phyloP scores from a whole-genome alignment of 2,797 vertebrate species.

The Eutrigla gurnardus region DNA sequence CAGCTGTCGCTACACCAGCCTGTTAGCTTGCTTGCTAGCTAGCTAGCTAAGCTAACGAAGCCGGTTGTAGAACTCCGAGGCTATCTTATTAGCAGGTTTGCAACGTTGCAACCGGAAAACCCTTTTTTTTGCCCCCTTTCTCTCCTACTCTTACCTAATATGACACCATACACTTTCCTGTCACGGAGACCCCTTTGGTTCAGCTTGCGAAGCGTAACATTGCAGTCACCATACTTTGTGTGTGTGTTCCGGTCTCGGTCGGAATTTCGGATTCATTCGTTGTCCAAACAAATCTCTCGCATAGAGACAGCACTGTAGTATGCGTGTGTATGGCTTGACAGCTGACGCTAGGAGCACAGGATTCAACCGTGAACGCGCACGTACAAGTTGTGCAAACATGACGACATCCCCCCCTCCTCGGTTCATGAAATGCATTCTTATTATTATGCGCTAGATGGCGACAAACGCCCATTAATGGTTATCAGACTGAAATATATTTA shows the following conservation, averaged over 20 bases:
- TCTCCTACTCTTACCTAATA: background rate
- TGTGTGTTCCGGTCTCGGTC: conserved; percentile 19
- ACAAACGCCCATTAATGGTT: conserved; percentile 34
- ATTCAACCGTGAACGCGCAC: conserved; percentile 67
- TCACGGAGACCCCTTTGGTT: conserved; percentile 18
- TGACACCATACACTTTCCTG: conserved; percentile 2
- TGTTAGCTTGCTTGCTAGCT: conserved; percentile 55
- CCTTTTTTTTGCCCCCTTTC: background rate
- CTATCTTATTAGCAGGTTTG: conserved; percentile 52
- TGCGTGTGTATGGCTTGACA: conserved; percentile 57
- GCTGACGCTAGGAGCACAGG: conserved; percentile 68
- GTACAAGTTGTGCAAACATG: conserved; percentile 42
- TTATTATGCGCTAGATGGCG: conserved; percentile 55
- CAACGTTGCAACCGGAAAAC: conserved; percentile 36
- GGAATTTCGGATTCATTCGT: conserved; percentile 52
- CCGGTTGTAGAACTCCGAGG: conserved; percentile 49
- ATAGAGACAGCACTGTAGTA: conserved; percentile 43
- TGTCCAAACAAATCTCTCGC: conserved; percentile 70
- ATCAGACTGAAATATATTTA: fast-evolving
- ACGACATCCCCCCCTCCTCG: background rate
- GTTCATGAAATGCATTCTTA: background rate
- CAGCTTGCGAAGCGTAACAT: background rate
- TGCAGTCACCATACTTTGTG: conserved; percentile 28
- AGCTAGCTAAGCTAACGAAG: conserved; percentile 60
- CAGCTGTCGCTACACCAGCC: conserved; percentile 40